Base-by-base conservation (phyloP, 2,797 vertebrate species). In the Mionectes olivaceus region DNA sequence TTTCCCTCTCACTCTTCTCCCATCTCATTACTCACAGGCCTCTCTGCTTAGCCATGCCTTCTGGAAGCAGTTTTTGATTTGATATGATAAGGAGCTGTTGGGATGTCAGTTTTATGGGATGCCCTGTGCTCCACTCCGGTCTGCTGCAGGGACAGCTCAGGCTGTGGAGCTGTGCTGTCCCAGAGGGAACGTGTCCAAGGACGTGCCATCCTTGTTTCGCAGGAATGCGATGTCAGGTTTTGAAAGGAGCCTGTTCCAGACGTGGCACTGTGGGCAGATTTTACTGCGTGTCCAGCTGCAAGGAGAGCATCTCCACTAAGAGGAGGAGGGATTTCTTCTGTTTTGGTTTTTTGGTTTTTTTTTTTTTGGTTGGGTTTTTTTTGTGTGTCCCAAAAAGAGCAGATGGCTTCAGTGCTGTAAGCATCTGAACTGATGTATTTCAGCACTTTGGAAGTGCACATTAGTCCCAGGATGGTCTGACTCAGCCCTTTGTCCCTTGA, bases 401-500 rank as follows among this genome's bases (percentile, higher is more conserved):
- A 87, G 84, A 22, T 80, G 61, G 64, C 71, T 95, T 65, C 53
- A 65, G 68, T 59, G 57, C 7, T 93, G 17, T 65, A 56, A 89
- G 84, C 89, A 71, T 41, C 86, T 67, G 63, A 76, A 53, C 43
- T 64, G 73, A 85, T 68, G 35, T 44, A 35, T 93, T 89, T 89
- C 84, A 86, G 68, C 69, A 61, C 71, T 77, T 61, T 61, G 39
- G 59, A 83, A 33, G 69, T 52, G 55, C 64, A n/a, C 1, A 0
- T 86, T 69, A 75, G 59, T 89, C 55, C 44, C 69, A 79, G 94
- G 79, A 67, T 52, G 22, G 33, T 84, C 91, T 96, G 87, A 94
- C 85, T 94, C 85, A 93, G 94, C 87, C 76, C 73, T 83, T 91
- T 88, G 65, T 91, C 50, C 82, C 78, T 59, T 85, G 57, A 75